A percentile compares a stretch with the other conserved stretches of the same genome.
Conservation (phyloP, 2,797 vertebrate species). For the Esox lucius region DNA sequence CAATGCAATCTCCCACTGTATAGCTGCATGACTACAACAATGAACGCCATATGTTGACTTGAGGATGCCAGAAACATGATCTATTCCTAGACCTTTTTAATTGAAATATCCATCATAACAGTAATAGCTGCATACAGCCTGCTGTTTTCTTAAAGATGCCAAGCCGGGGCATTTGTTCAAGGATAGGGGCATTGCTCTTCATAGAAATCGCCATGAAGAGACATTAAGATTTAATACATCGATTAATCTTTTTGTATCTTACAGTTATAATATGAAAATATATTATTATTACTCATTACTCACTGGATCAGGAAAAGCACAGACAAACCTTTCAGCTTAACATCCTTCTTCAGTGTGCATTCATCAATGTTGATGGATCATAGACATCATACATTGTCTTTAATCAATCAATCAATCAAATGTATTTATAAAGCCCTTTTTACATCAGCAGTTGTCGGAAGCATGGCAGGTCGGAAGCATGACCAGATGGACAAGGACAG, state of each 20-base stretch:
- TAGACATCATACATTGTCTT: neutral
- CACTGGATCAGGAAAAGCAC: neutral
- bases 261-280: neutral
- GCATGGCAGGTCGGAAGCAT: too few species aligned
- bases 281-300: neutral
- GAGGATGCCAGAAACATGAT: neutral
- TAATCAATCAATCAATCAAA: too few species aligned
- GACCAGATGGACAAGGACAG: too few species aligned
- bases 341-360: neutral
- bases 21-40: neutral
- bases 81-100: neutral
- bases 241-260: neutral
- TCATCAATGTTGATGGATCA: neutral
- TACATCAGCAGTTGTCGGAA: too few species aligned
- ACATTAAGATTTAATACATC: neutral
- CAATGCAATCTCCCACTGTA: neutral
- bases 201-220: neutral
- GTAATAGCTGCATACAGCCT: neutral
- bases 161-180: neutral
- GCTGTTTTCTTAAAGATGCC: neutral
- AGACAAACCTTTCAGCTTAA: neutral
- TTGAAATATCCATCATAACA: slow-evolving; percentile 2
- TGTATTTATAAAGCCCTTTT: too few species aligned
- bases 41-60: neutral
- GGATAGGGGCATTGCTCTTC: neutral